Percentiles rank a stretch among this genome's conserved stretches.
These are phyloP conservation scores for Ceriagrion tenellum DNA, from an alignment of 2,888 invertebrate species.

Conservation along the genomic window DNA sequence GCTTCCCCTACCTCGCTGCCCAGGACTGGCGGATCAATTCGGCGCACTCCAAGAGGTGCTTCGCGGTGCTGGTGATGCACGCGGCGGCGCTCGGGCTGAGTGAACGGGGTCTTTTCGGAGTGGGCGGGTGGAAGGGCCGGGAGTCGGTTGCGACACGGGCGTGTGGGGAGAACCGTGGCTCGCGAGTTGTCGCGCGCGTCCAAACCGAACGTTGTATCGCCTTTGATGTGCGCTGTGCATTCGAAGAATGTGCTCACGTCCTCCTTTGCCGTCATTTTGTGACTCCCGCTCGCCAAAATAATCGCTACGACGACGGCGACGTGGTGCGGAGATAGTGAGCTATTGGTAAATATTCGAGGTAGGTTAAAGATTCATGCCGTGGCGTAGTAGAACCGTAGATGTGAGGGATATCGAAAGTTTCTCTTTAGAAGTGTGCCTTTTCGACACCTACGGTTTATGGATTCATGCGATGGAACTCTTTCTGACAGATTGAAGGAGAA, in stretches of 20 bases:
- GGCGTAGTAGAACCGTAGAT: no score
- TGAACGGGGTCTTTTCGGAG: neutral
- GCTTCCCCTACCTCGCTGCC: neutral
- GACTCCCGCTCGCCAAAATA: neutral
- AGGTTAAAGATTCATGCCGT: no score
- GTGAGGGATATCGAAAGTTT: no score
- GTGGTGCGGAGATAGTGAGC: neutral
- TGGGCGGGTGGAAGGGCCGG: neutral
- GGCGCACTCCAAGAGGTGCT: neutral
- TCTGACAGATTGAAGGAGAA: no score
- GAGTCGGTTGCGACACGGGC: neutral
- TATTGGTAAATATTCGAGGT: neutral
- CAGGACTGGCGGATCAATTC: neutral
- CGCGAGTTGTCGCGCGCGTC: no score
- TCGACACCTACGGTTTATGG: no score
- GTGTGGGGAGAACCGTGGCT: no score
- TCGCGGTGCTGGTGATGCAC: neutral
- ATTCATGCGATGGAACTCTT: no score
- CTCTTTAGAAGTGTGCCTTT: no score
- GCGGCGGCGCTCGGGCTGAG: no score
- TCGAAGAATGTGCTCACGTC: neutral
- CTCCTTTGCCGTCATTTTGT: neutral
- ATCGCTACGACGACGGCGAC: neutral
- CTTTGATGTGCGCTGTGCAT: conserved; percentile 13
- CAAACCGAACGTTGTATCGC: neutral